Evolutionary conservation across 1,140 invertebrate genomes (phyloP).

Genomic region (Phenacoccus solenopsis): DNA sequence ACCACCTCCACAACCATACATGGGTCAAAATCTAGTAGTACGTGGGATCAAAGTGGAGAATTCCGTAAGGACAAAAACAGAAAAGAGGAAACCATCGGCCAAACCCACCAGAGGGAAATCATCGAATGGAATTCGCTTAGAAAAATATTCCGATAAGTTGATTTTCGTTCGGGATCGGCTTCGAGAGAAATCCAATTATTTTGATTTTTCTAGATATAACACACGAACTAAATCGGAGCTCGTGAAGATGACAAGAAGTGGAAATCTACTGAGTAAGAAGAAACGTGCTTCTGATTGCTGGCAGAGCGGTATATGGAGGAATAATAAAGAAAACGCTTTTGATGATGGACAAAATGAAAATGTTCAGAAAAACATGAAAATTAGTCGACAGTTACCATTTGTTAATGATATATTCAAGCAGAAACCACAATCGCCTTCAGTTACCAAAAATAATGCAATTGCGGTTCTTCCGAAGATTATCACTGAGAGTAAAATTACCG

Average conservation of each 20-base stretch:
- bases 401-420: not conserved
- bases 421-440: not conserved
- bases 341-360: too few species aligned
- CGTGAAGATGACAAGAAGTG: not conserved
- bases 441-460: not conserved
- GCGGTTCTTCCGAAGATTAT: not conserved
- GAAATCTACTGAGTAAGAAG: not conserved
- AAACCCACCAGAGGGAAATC: not conserved
- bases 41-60: constrained; percentile 42
- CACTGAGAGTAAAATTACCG: too few species aligned
- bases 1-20: constrained; percentile 66
- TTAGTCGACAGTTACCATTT: constrained; percentile 7
- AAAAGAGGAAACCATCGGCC: not conserved
- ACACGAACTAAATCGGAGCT: not conserved
- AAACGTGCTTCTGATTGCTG: not conserved
- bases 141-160: not conserved
- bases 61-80: not conserved
- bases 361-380: too few species aligned
- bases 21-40: constrained; percentile 60
- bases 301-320: not conserved
- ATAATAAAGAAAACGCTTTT: not conserved
- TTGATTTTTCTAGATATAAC: not conserved
- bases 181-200: not conserved
- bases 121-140: not conserved
- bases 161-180: not conserved